Conservation (phyloP, 1,140 invertebrate genomes). For the Drosophila suzukii region DNA sequence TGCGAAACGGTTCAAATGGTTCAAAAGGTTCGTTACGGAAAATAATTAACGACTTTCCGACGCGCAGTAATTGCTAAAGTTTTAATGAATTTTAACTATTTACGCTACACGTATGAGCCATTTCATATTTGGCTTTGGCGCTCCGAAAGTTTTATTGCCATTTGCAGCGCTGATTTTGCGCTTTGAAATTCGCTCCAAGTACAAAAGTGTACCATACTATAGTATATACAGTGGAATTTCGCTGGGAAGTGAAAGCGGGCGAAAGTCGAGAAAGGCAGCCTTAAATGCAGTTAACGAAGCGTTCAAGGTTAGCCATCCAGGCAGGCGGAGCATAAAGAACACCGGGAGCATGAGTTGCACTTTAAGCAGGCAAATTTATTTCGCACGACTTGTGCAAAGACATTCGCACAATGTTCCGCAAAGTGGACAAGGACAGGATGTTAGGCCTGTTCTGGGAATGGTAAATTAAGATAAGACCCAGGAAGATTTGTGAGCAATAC, state of each 20-base stretch:
- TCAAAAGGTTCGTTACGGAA: slow-evolving; percentile 21
- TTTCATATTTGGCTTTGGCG: slow-evolving; percentile 60
- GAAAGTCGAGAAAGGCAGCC: slow-evolving; percentile 19
- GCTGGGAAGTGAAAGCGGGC: neutral
- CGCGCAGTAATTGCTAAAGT: slow-evolving; percentile 65
- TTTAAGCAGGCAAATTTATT: slow-evolving; percentile 71
- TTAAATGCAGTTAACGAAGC: slow-evolving; percentile 70
- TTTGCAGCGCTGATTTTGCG: slow-evolving; percentile 62
- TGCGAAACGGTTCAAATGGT: neutral
- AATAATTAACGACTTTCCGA: slow-evolving; percentile 63
- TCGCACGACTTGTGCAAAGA: slow-evolving; percentile 66
- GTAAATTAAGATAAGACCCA: too few relatives aligned
- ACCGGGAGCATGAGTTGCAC: slow-evolving; percentile 63
- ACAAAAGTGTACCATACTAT: slow-evolving; percentile 7
- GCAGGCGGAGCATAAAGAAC: slow-evolving; percentile 23
- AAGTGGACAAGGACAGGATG: slow-evolving; percentile 32
- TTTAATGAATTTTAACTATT: slow-evolving; percentile 75
- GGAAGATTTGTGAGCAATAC: neutral
- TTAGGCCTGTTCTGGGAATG: neutral
- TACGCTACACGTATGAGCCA: slow-evolving; percentile 53
- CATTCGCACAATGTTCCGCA: slow-evolving; percentile 45
- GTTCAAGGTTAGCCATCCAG: slow-evolving; percentile 57
- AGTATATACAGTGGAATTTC: slow-evolving; percentile 14
- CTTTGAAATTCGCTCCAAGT: slow-evolving; percentile 26
- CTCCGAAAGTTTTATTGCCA: slow-evolving; percentile 65